These are phyloP conservation scores for Helostoma temminkii DNA, from an alignment of 2,797 vertebrate species.

Conservation along the genomic window DNA sequence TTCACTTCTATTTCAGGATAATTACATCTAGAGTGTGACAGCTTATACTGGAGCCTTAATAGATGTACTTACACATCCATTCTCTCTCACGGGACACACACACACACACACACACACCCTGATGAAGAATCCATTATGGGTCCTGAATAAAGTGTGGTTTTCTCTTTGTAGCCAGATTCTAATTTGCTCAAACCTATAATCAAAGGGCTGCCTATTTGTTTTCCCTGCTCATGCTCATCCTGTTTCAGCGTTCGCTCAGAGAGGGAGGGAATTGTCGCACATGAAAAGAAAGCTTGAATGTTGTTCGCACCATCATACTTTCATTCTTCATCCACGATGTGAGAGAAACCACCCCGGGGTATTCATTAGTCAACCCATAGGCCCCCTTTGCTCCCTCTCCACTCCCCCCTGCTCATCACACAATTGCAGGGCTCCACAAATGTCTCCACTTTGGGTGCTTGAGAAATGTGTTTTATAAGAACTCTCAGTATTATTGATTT, in stretches of 20 bases:
- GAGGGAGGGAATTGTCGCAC: conserved; percentile 36
- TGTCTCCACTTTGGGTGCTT: conserved; percentile 73
- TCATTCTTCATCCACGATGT: conserved; percentile 56
- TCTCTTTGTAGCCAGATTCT: conserved; percentile 57
- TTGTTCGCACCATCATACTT: conserved; percentile 68
- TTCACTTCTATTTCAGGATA: conserved; percentile 4
- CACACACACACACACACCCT: conserved; percentile 20
- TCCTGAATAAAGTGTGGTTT: conserved; percentile 34
- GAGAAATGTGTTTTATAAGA: conserved; percentile 56
- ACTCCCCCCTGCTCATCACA: conserved; percentile 33
- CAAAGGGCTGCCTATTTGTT: conserved; percentile 64
- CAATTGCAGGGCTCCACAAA: conserved; percentile 74
- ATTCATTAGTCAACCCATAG: conserved; percentile 77
- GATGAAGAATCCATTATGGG: conserved; percentile 49
- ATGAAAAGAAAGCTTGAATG: conserved; percentile 68
- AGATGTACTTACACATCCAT: conserved; percentile 21
- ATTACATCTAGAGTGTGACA: conserved; percentile 20
- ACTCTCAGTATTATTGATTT: conserved; percentile 61
- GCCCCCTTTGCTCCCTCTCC: not conserved
- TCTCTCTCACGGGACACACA: conserved; percentile 4
- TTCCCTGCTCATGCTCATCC: conserved; percentile 33
- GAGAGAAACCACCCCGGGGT: conserved; percentile 67
- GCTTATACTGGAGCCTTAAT: conserved; percentile 52
- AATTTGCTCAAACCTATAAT: conserved; percentile 73
- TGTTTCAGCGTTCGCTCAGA: conserved; percentile 48